Base-by-base conservation (phyloP, 2,797 vertebrate species). In the Novumbra hubbsi region DNA sequence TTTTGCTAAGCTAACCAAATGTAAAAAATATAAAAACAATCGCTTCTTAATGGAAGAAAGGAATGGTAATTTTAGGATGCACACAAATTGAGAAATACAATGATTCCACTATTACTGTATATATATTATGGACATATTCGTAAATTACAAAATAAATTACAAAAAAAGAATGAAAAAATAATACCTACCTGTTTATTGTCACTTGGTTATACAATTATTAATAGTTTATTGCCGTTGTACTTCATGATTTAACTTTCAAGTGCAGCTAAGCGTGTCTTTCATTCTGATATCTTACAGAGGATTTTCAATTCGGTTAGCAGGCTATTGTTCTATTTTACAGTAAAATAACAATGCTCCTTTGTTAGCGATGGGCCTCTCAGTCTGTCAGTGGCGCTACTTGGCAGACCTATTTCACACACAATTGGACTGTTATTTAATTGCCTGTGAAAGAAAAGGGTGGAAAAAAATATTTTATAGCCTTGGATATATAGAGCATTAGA, bases 391-490 rank as follows among this genome's bases (percentile, higher is more conserved):
- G 76, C 73, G 67, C 52, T 86, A 78, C 82, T 85, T 84, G 84
- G 86, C 84, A 83, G 74, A 81, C 72, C 84, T 64, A 88, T 91
- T 93, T 89, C 88, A 91, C 84, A 89, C 83, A 82, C 87, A 91
- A 80, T 83, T 90, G 81, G 80, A 85, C 78, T 76, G 74, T 78
- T 82, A 88, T 89, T 90, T 91, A 93, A 93, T 89, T 85, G 83
- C 76, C 84, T 86, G 84, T 91, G 88, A 90, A 88, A 87, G 79
- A 71, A 76, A 85, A 81, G 81, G 73, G 66, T 81, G 83, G 76
- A 85, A 83, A 86, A 81, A 81, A 76, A 76, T 88, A 86, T 90
- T 91, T 90, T 79, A 89, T 85, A 88, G 87, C 70, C 79, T 84
- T 85, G 82, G 87, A 88, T 91, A 87, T 91, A 87, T 84, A 78